Evolutionary conservation across 1,140 invertebrate species (phyloP).

Genomic region (Micrasema minimum): DNA sequence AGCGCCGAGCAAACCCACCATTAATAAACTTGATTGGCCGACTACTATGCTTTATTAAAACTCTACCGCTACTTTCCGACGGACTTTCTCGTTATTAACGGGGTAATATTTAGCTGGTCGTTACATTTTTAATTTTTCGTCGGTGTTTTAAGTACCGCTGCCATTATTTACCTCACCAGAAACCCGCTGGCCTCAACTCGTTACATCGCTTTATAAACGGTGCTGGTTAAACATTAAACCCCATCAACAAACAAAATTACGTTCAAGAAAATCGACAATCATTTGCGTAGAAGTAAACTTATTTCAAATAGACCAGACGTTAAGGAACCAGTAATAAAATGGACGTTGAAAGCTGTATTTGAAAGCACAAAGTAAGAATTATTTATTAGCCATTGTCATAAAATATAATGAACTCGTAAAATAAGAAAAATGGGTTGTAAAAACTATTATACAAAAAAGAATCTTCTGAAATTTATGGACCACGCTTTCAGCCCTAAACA

Average conservation of each 20-base stretch:
- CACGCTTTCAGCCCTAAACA: slow-evolving; percentile 13
- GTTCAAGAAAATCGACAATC: no score
- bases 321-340: no score
- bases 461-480: no score
- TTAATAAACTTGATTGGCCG: slow-evolving; percentile 16
- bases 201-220: slow-evolving; percentile 17
- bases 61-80: background rate
- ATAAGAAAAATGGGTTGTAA: no score
- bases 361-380: background rate
- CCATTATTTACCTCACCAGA: slow-evolving; percentile 9
- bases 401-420: no score
- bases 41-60: slow-evolving; percentile 26
- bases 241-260: background rate
- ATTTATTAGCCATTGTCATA: background rate
- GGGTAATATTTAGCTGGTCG: slow-evolving; percentile 14
- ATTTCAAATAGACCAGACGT: no score
- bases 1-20: slow-evolving; percentile 2
- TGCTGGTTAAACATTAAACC: background rate
- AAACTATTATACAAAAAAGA: no score
- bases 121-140: slow-evolving; percentile 16
- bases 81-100: slow-evolving; percentile 13
- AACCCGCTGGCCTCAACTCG: background rate
- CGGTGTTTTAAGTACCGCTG: no score
- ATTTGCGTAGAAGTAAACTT: no score
- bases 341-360: no score